Evolutionary conservation across 1,140 invertebrate species (phyloP).

Genomic region (Arctopsyche grandis): DNA sequence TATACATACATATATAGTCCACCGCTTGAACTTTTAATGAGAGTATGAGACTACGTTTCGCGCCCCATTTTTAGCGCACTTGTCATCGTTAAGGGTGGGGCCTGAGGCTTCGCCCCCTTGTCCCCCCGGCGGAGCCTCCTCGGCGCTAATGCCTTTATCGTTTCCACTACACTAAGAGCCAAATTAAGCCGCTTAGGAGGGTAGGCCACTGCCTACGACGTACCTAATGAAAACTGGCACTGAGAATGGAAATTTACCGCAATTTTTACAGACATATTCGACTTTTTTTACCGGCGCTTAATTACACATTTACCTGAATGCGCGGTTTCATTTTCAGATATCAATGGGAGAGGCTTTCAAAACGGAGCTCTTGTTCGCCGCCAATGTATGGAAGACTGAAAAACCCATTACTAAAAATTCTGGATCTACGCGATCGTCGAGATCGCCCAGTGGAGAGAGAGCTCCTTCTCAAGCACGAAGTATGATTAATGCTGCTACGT

Average conservation of each 20-base stretch:
- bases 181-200: slow-evolving; percentile 24
- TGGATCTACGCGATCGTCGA: slow-evolving; percentile 29
- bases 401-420: slow-evolving; percentile 62
- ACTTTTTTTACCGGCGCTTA: not conserved
- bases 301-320: not conserved
- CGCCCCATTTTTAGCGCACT: not conserved
- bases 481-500: slow-evolving; percentile 42
- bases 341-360: slow-evolving; percentile 67
- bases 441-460: slow-evolving; percentile 12
- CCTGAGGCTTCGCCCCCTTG: not conserved
- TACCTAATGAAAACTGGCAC: slow-evolving; percentile 14
- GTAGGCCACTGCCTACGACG: not conserved
- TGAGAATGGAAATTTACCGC: slow-evolving; percentile 16
- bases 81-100: slow-evolving; percentile 10
- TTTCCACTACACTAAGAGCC: slow-evolving; percentile 32
- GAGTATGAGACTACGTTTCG: too few relatives aligned
- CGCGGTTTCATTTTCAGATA: slow-evolving; percentile 59
- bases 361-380: slow-evolving; percentile 68
- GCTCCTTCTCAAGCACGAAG: slow-evolving; percentile 30
- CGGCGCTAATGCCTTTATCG: slow-evolving; percentile 23
- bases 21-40: too few relatives aligned
- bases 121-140: not conserved
- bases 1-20: too few relatives aligned
- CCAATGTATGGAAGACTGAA: slow-evolving; percentile 65
- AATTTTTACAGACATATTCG: not conserved